These are phyloP conservation scores for Macrotus californicus DNA, from an alignment of 2,113 vertebrate species.

Conservation along the genomic window DNA sequence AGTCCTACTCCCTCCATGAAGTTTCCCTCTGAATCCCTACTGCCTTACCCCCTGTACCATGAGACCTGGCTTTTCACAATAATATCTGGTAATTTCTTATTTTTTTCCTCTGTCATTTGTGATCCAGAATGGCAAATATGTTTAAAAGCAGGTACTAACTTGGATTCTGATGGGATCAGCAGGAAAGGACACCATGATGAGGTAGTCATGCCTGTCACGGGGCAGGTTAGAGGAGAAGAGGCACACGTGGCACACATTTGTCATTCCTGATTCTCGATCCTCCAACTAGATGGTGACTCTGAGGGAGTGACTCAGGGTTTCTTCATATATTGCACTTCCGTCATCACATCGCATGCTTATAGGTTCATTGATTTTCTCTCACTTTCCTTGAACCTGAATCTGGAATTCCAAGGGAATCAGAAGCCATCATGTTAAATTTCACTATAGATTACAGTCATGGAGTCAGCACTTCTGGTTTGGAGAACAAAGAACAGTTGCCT, in stretches of 20 bases:
- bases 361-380: neutral
- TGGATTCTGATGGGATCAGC: neutral
- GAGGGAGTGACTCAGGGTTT: neutral
- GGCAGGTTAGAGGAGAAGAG: neutral
- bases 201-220: neutral
- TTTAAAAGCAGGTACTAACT: neutral
- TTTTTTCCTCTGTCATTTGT: neutral
- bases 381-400: neutral
- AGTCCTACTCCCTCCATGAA: neutral
- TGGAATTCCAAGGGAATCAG: neutral
- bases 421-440: neutral
- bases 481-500: neutral
- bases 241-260: accelerated
- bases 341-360: neutral
- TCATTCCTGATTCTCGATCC: neutral
- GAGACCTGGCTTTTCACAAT: neutral
- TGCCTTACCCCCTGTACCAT: neutral
- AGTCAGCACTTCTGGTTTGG: neutral
- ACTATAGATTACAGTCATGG: neutral
- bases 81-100: neutral
- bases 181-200: neutral
- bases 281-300: neutral
- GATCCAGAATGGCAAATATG: neutral
- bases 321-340: neutral
- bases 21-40: neutral